These are phyloP conservation scores for Melieria crassipennis DNA, from an alignment of 2,888 invertebrate genomes.

Conservation along the genomic window DNA sequence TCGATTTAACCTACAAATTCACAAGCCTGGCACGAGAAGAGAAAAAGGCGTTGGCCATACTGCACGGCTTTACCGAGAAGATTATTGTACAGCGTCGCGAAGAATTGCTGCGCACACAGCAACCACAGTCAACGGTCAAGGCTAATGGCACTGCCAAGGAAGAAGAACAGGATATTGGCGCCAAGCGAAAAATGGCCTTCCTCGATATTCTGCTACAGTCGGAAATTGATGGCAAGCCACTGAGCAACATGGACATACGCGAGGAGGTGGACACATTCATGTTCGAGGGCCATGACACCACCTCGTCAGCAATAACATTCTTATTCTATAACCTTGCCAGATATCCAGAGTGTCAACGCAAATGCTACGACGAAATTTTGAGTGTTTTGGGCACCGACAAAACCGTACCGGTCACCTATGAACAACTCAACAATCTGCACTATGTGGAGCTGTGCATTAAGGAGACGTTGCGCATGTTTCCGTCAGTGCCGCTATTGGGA, in stretches of 20 bases:
- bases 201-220: slow-evolving; percentile 74
- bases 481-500: slow-evolving; percentile 63
- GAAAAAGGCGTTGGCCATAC: slow-evolving; percentile 65
- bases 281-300: slow-evolving; percentile 73
- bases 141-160: background rate
- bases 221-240: slow-evolving; percentile 69
- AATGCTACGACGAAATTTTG: slow-evolving; percentile 66
- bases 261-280: slow-evolving; percentile 80
- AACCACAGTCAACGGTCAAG: slow-evolving; percentile 13
- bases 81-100: slow-evolving; percentile 68
- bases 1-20: slow-evolving; percentile 65
- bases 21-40: slow-evolving; percentile 71
- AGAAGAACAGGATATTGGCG: slow-evolving; percentile 64
- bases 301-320: slow-evolving; percentile 68
- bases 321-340: slow-evolving; percentile 67
- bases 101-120: slow-evolving; percentile 54
- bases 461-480: slow-evolving; percentile 62
- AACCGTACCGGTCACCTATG: slow-evolving; percentile 56
- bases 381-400: slow-evolving; percentile 62
- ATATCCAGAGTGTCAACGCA: slow-evolving; percentile 66
- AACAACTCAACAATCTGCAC: slow-evolving; percentile 57
- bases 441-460: slow-evolving; percentile 64
- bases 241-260: slow-evolving; percentile 71
- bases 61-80: slow-evolving; percentile 69
- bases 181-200: slow-evolving; percentile 73